These are phyloP conservation scores for Caenorhabditis japonica DNA, from an alignment of 2,888 invertebrate species.

Conservation along the genomic window DNA sequence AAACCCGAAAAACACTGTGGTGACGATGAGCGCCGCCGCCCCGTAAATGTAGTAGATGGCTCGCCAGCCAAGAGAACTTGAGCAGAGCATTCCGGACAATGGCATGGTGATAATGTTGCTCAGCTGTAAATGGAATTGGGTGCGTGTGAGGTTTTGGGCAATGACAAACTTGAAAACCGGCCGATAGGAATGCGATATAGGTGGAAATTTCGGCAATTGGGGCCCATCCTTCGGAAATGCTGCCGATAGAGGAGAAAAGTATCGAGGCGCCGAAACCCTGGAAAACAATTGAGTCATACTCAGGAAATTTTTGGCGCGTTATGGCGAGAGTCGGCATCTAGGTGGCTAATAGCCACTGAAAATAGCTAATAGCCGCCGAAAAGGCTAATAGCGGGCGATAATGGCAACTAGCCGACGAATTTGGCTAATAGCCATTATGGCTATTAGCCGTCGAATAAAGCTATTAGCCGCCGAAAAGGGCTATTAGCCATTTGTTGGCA, in stretches of 20 bases:
- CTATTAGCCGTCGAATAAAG: no score
- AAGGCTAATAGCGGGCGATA: no score
- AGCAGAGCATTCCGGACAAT: conserved; percentile 52
- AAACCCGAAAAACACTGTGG: conserved; percentile 31
- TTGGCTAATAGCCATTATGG: no score
- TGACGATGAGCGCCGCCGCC: conserved; percentile 14
- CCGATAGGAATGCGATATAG: conserved; percentile 57
- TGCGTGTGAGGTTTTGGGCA: not conserved
- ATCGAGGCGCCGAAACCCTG: conserved; percentile 56
- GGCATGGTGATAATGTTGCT: conserved; percentile 56
- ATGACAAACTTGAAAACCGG: conserved; percentile 47
- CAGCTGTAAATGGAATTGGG: conserved; percentile 8
- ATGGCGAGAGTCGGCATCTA: no score
- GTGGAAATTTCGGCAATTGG: conserved; percentile 48
- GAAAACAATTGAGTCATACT: not conserved
- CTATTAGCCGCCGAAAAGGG: no score
- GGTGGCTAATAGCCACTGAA: no score
- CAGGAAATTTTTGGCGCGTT: no score
- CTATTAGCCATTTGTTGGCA: no score
- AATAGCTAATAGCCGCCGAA: no score
- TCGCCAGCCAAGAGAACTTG: conserved; percentile 50
- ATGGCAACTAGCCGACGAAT: no score
- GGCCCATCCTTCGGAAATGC: conserved; percentile 56
- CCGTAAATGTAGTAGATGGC: conserved; percentile 53
- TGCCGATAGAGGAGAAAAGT: conserved; percentile 54